Percentiles rank a stretch among this genome's conserved stretches.
Conservation (phyloP, 2,113 vertebrate species). For the Sterrhoptilus dennistouni region DNA sequence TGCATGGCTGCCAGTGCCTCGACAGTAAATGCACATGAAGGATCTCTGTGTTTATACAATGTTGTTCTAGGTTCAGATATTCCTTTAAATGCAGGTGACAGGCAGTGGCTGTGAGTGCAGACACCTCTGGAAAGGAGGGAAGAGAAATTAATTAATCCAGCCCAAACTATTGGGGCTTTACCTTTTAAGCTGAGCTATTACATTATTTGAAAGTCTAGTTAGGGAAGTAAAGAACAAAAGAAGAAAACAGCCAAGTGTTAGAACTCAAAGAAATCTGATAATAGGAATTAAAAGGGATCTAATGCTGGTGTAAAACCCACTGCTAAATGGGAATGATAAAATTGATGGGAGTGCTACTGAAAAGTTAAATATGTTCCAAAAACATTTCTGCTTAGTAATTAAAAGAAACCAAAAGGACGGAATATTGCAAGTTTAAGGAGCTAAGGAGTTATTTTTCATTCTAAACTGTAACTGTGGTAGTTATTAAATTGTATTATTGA, state of each 20-base stretch:
- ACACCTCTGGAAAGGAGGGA: neutral
- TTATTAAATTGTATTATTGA: conserved; percentile 54
- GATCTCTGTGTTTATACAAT: neutral
- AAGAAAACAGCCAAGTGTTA: neutral
- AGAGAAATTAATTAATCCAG: conserved; percentile 11
- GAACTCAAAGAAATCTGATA: neutral
- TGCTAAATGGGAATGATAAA: neutral
- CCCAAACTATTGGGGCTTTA: neutral
- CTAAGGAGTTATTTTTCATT: conserved; percentile 42
- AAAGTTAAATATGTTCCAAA: conserved; percentile 20
- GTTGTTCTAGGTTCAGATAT: neutral
- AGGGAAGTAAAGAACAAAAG: neutral
- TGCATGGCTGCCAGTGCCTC: neutral
- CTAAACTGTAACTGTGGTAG: conserved; percentile 3
- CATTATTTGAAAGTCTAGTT: neutral
- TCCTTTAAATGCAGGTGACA: neutral
- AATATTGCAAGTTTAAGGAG: neutral
- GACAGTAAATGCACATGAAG: neutral
- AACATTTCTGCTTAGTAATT: conserved; percentile 24
- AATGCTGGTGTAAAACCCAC: neutral
- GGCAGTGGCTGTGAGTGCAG: neutral
- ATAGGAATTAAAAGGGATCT: neutral
- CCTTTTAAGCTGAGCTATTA: neutral
- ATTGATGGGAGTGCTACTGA: neutral
- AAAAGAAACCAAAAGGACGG: neutral